These are phyloP conservation scores for Papilio xuthus DNA, from an alignment of 1,140 invertebrate species.

Conservation along the genomic window DNA sequence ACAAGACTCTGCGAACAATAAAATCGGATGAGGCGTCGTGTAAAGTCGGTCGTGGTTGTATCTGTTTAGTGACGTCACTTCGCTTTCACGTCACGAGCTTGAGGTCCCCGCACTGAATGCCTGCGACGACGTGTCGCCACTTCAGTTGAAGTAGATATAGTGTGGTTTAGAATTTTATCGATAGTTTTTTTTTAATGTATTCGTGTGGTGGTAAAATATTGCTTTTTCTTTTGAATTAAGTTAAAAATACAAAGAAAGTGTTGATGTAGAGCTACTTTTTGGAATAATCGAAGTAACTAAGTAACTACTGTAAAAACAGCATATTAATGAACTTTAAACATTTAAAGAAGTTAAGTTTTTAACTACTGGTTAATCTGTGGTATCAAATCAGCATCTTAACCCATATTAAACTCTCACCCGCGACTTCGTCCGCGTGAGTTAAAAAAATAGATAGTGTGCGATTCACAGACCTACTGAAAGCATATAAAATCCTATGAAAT, in stretches of 20 bases:
- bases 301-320: too few relatives aligned
- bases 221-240: not conserved
- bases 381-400: not conserved
- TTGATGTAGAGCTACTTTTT: too few relatives aligned
- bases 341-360: not conserved
- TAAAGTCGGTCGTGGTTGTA: slow-evolving; percentile 53
- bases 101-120: slow-evolving; percentile 58
- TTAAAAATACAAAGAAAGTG: too few relatives aligned
- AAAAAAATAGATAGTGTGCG: too few relatives aligned
- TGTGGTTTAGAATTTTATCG: slow-evolving; percentile 45
- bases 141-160: slow-evolving; percentile 44
- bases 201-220: not conserved
- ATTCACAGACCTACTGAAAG: too few relatives aligned
- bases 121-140: slow-evolving; percentile 44
- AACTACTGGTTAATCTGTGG: too few relatives aligned
- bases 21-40: slow-evolving; percentile 60
- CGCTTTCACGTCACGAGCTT: slow-evolving; percentile 77
- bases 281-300: too few relatives aligned
- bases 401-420: not conserved
- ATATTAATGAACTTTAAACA: not conserved
- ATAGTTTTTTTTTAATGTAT: slow-evolving; percentile 35
- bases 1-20: slow-evolving; percentile 71
- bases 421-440: too few relatives aligned
- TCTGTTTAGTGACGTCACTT: slow-evolving; percentile 72
- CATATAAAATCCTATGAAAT: too few relatives aligned